A percentile compares a stretch with the other conserved stretches of the same genome.
Conservation (phyloP, 2,113 vertebrate genomes). For the Morone chrysops region DNA sequence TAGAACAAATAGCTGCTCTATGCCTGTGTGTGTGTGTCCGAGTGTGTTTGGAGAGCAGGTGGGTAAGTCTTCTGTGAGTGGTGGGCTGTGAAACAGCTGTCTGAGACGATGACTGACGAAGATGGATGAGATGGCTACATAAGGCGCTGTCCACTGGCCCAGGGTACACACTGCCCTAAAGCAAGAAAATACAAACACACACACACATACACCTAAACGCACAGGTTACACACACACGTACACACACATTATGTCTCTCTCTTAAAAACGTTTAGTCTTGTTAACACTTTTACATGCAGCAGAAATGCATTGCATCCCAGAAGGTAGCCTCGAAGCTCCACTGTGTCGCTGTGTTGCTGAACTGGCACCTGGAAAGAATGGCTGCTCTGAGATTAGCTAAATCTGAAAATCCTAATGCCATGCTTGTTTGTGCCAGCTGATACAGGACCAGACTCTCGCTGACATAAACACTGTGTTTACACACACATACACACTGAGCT, state of each 20-base stretch:
- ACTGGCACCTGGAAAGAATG: conserved; percentile 56
- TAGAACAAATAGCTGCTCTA: conserved; percentile 59
- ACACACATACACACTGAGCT: conserved; percentile 2
- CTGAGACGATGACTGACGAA: conserved; percentile 75
- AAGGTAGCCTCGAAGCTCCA: conserved; percentile 20
- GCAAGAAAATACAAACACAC: conserved; percentile 23
- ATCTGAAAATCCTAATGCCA: conserved; percentile 73
- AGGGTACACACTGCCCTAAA: conserved; percentile 41
- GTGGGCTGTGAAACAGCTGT: conserved; percentile 80
- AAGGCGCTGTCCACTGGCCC: conserved; percentile 55
- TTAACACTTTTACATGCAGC: not conserved
- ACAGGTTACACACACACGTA: not conserved
- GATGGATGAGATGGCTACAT: conserved; percentile 76
- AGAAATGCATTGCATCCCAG: conserved; percentile 25
- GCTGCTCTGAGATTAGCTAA: conserved; percentile 66
- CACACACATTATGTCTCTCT: not conserved
- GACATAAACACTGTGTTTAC: conserved; percentile 47
- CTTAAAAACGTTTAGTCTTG: not conserved
- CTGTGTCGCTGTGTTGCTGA: conserved; percentile 39
- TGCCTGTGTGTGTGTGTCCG: conserved; percentile 25
- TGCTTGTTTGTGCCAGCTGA: conserved; percentile 62
- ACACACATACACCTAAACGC: not conserved
- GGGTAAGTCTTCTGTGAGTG: conserved; percentile 68
- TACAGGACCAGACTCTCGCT: conserved; percentile 54
- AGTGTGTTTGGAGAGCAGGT: conserved; percentile 65